Evolutionary conservation across 1,140 invertebrate genomes (phyloP), one percentile per base, ranked within the genome.

Genomic region (Cataglyphis hispanica): DNA sequence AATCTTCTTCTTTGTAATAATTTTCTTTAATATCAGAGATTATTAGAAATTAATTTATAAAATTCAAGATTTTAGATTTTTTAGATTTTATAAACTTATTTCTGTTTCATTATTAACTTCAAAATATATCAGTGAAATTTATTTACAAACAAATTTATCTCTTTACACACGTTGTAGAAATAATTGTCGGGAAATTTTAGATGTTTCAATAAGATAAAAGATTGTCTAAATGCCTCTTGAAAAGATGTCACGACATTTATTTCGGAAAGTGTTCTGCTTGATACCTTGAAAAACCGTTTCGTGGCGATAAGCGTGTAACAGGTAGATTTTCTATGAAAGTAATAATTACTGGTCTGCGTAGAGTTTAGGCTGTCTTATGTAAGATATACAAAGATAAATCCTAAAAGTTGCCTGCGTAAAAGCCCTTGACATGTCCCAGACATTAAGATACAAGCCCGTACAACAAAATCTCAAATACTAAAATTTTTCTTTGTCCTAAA

Each of bases 291-390:
- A 90, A 88, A 87, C 86, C 84, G 86, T 92, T 88, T 76, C 46
- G 16, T 16, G 46, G 64, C 27, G 60, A 40, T 61, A 63, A 72
- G 70, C 83, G 63, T 70, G 85, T 88, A 91, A 91, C 91, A 93
- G 92, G 90, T 92, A 92, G 63, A 77, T 86, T 31, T 85, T 84
- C 53, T 43, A 76, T 34, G 2, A 37, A 16, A 40, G 19, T 63
- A 40, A 72, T 76, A 83, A 87, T 87, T 85, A 86, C 43, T 37
- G 69, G 56, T 37, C 43, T n/a, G 19, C 1, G 7, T 22, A 25
- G n/a, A 22, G 1, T 61, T 46, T 74, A 16, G 40, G 7, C 34
- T 34, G 27, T 53, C 4, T 5, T 60, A 27, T 16, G 16, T 72
- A n/a, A n/a, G 66, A 16, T 58, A 56, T 25, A 7, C 13, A 61